Evolutionary conservation across 64 coral and sea anemone genomes (phyloP), one percentile per base, ranked within the genome.

Genomic region (Pocillopora verrucosa): DNA sequence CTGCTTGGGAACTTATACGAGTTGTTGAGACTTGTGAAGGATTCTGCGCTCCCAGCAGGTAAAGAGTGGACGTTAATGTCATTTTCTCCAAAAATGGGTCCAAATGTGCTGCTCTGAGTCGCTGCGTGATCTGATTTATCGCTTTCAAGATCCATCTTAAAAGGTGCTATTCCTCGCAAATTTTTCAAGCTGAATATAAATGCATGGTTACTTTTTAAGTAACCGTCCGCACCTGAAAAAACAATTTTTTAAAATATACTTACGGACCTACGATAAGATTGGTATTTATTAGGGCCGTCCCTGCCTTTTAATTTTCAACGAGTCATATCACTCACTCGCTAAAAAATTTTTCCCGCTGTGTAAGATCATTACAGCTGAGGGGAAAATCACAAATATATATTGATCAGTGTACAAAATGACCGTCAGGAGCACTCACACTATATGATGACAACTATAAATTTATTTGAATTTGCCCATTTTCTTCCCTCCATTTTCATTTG

Each of bases 171-270:
- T 14, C 89, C 79, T 2, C 4, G 16, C 16, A 73, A 72, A 34
- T 84, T 91, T 9, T 76, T 76, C 9, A 91, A 75, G 17, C 89
- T 91, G 37, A 91, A 91, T 24, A 91, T 62, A 59, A 91, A 91
- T 19, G 89, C 89, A 3, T 76, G 60, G 60, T 70, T 11, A 57
- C 77, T 79, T 17, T 19, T 13, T 58, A 80, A 25, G 34, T 60
- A 60, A 60, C 58, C 4, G 60, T 60, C 77, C 14, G 13, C 34
- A 60, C 56, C 77, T 60, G 20, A 13, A 59, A 78, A 78, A 30
- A 78, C 2, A 30, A 70, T 2, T 70, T 70, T 70, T 6, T 1
- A 10, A 24, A 30, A 70, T 2, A 67, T 20, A n/a, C n/a, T 70
- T 25, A 25, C 2, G n/a, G 12, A 70, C 20, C n/a, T 7, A n/a